phyloP scores from a whole-genome alignment of 2,888 invertebrate genomes.

The Lasius fuliginosus region DNA sequence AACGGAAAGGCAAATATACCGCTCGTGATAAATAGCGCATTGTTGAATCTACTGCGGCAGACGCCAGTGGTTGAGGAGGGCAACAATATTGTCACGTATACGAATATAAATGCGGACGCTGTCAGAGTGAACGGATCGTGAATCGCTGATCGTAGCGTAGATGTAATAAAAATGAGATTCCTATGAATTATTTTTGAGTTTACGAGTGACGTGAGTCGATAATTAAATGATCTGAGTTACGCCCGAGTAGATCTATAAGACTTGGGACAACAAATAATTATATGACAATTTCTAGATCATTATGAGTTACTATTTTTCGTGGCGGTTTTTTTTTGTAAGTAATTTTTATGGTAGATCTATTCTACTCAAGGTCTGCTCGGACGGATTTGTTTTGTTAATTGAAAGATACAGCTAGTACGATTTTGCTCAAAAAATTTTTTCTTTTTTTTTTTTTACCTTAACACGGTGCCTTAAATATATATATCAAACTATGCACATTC shows the following conservation, averaged over 20 bases:
- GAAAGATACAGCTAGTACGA: neutral
- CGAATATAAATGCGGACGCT: constrained; percentile 81
- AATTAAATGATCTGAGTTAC: neutral
- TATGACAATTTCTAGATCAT: neutral
- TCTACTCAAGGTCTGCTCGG: neutral
- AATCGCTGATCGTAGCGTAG: constrained; percentile 24
- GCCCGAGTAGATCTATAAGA: neutral
- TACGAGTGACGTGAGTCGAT: constrained; percentile 4
- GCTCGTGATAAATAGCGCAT: constrained; percentile 82
- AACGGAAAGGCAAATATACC: constrained; percentile 83
- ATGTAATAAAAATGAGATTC: constrained; percentile 2
- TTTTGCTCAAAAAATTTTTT: constrained; percentile 34
- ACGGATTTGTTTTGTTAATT: neutral
- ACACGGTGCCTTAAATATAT: constrained; percentile 33
- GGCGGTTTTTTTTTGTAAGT: neutral
- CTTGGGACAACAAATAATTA: neutral
- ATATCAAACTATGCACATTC: neutral
- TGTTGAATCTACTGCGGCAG: constrained; percentile 82
- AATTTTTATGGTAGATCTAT: neutral
- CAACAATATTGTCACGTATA: constrained; percentile 80
- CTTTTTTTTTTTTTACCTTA: neutral
- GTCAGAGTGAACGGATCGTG: constrained; percentile 80
- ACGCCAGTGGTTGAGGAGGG: constrained; percentile 79
- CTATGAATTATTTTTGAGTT: neutral
- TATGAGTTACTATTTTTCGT: constrained; percentile 1